Conservation (phyloP, 2,113 vertebrate species). For the Xerus inauris region DNA sequence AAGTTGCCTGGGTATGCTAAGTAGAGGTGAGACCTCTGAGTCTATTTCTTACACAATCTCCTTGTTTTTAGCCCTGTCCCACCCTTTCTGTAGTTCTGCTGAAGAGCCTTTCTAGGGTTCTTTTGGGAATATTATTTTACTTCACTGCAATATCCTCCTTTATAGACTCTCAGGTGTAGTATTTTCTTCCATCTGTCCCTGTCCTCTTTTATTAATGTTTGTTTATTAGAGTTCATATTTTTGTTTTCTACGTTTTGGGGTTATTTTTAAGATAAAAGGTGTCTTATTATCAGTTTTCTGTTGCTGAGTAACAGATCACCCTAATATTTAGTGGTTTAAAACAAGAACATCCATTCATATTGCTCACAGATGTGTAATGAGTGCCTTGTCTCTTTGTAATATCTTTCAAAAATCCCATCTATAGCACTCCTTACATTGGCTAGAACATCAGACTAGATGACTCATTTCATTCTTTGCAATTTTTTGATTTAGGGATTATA, state of each 20-base stretch:
- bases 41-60: background rate
- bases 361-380: background rate
- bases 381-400: background rate
- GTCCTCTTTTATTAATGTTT: background rate
- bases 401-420: background rate
- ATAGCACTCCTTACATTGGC: background rate
- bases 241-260: background rate
- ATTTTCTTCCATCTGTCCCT: background rate
- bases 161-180: background rate
- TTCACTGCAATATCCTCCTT: background rate
- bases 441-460: background rate
- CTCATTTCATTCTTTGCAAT: constrained; percentile 16
- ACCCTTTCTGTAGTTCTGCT: background rate
- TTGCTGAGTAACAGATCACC: background rate
- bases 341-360: background rate
- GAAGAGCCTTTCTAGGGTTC: background rate
- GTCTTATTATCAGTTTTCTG: background rate
- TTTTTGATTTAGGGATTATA: constrained; percentile 33
- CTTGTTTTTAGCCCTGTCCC: background rate
- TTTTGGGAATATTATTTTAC: background rate
- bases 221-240: constrained; percentile 35
- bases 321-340: background rate
- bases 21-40: background rate
- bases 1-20: background rate
- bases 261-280: constrained; percentile 39